Percentiles rank a stretch among this genome's conserved stretches.
These are phyloP conservation scores for Megalops cyprinoides DNA, from an alignment of 2,797 vertebrate species.

Conservation along the genomic window DNA sequence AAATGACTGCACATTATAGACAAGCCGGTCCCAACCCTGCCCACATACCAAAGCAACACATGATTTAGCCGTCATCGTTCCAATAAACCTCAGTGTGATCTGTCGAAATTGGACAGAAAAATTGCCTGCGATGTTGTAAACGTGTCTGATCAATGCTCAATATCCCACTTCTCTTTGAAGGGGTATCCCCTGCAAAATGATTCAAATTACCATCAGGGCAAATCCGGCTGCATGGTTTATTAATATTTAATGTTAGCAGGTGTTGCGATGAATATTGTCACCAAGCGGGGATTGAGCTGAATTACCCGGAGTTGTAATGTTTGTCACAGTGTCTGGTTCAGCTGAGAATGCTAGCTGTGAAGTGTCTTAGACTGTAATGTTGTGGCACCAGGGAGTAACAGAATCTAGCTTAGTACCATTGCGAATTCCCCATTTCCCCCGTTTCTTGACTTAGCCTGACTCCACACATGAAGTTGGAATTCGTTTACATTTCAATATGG, in stretches of 20 bases:
- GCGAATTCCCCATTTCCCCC: neutral
- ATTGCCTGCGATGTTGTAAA: neutral
- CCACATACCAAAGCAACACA: neutral
- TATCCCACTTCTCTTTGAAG: neutral
- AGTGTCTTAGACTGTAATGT: neutral
- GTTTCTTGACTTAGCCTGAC: too few species aligned
- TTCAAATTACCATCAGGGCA: conserved; percentile 25
- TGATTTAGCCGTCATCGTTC: conserved; percentile 9
- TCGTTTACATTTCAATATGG: neutral
- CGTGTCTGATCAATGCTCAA: conserved; percentile 21
- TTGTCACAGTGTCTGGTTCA: neutral
- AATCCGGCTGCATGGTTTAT: conserved; percentile 21
- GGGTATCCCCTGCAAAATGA: conserved; percentile 4
- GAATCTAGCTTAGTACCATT: neutral
- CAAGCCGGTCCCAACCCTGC: too few species aligned
- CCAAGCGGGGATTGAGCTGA: conserved; percentile 24
- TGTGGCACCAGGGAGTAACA: neutral
- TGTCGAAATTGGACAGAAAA: neutral
- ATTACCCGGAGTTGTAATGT: conserved; percentile 22
- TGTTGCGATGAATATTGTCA: conserved; percentile 25
- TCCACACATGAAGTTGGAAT: too few species aligned
- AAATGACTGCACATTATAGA: neutral
- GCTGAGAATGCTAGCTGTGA: neutral
- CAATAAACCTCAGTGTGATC: neutral
- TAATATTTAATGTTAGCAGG: conserved; percentile 37